Evolutionary conservation across 2,888 invertebrate species (phyloP), one percentile per base, ranked within the genome.

Genomic region (Agrenia bidenticulata): DNA sequence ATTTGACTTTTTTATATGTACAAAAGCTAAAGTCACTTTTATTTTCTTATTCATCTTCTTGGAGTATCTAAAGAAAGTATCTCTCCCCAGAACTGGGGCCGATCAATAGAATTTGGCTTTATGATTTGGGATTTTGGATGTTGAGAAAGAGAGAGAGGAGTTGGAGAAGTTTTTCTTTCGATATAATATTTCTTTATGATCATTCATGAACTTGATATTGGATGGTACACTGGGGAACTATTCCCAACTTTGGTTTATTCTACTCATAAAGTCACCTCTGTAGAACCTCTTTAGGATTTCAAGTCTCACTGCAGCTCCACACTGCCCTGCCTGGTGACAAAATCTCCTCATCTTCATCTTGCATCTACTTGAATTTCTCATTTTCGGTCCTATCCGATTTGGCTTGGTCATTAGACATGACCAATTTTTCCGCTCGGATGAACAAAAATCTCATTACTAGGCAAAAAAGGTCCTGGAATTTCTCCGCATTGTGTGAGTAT

Each of bases 181-280:
- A 19, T 5, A 45, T 45, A 45, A 19, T 45, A 45, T 45, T 45
- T 45, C 51, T 51, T 51, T 51, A 51, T 51, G 51, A 51, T 51
- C 21, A 51, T 26, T 26, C 54, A 54, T 54, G 54, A 54, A 54
- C 37, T 54, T 54, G 32, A 54, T 26, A 32, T 54, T 51, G 51
- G 24, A 51, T 24, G 21, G 51, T 15, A 7, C 51, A 15, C 51
- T 2, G 21, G 51, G 51, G 54, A 54, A 24, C n/a, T 32, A 32
- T 27, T 54, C n/a, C 2, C 2, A 32, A 23, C 23, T 51, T 24
- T 23, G 51, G 21, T 51, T 51, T 51, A 23, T 51, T 23, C 51
- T 15, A 17, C 24, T 19, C 5, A 19, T 51, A 23, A 23, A 23
- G 23, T 7, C 32, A 11, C 11, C 32, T 32, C 32, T 11, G 32